Conservation (phyloP, 2,888 invertebrate genomes). For the Hirtodrosophila duncani region DNA sequence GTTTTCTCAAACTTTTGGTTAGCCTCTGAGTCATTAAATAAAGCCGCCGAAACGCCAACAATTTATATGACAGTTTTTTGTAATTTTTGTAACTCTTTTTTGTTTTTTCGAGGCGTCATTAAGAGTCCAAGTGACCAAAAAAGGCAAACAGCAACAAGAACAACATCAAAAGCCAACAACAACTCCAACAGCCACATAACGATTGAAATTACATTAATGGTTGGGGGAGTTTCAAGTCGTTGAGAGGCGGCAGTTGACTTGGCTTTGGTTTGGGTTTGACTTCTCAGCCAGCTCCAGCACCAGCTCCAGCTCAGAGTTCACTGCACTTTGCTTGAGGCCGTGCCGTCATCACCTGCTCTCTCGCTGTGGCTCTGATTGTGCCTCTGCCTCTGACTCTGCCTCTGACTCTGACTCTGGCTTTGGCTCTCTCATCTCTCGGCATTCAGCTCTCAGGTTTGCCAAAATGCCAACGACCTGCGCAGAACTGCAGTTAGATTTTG, state of each 20-base stretch:
- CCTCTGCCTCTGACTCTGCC: constrained; percentile 12
- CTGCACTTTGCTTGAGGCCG: constrained; percentile 40
- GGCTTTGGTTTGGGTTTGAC: too few species aligned
- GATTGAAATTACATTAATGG: constrained; percentile 65
- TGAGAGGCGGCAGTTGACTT: neutral
- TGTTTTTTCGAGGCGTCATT: constrained; percentile 43
- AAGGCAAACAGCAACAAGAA: constrained; percentile 33
- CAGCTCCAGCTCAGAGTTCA: constrained; percentile 30
- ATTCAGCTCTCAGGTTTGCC: constrained; percentile 10
- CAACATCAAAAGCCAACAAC: constrained; percentile 49
- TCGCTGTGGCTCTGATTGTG: constrained; percentile 6
- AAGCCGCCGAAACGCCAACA: constrained; percentile 45
- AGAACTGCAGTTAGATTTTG: constrained; percentile 66
- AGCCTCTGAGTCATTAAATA: constrained; percentile 62
- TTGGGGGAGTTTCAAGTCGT: neutral
- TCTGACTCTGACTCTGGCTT: neutral
- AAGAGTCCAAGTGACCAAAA: constrained; percentile 53
- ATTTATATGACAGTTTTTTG: constrained; percentile 61
- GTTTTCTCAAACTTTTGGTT: constrained; percentile 18
- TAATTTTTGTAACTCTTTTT: constrained; percentile 8
- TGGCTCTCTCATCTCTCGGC: neutral
- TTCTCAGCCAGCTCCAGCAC: neutral
- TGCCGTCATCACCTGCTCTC: constrained; percentile 34
- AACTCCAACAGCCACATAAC: constrained; percentile 9
- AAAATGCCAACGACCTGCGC: constrained; percentile 71